Base-by-base conservation (phyloP, 2,113 vertebrate genomes). In the Apistogramma diplotaenia region DNA sequence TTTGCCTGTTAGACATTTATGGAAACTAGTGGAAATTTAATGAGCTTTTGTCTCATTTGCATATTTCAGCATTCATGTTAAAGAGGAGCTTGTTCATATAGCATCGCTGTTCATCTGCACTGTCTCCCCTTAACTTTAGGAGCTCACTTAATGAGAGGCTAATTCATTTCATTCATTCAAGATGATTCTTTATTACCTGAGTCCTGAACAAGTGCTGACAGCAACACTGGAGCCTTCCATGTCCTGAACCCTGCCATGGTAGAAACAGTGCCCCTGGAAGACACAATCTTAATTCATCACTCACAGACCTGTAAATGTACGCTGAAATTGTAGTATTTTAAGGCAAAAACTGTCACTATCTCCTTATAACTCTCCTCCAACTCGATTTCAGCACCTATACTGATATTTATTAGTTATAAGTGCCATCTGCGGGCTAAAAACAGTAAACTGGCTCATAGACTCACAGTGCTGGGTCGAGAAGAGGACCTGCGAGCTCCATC, bases 211-310 rank as follows among this genome's bases (percentile, higher is more conserved):
- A 3, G 96, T 93, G 93, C 98, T 99, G 79, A 99, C 94, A 0
- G 83, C 92, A 78, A 98, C 96, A 0, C 96, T 97, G 88, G 98
- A 99, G 4, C 13, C 85, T 27, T 94, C 85, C 5, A 93, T 4
- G n/a, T 94, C 95, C 70, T 89, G 89, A 83, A 99, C 97, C 0
- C 23, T 84, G 2, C 98, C 98, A 0, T 99, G 98, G 90, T 98
- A 99, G 75, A 98, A 97, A 91, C 98, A 99, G 83, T 98, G 96
- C 8, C 96, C 95, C 98, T 99, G 89, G 9, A 89, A 94, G 49
- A 85, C 70, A 95, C 94, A 71, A 6, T 31, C 4, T 67, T 8
- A 46, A 11, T 5, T 87, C 19, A 89, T 33, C 60, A 73, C 23
- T 56, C 25, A 62, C 74, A 5, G 7, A 53, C 15, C 21, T 7